Base-by-base conservation (phyloP, 2,888 invertebrate genomes). In the Lottia gigantea region DNA sequence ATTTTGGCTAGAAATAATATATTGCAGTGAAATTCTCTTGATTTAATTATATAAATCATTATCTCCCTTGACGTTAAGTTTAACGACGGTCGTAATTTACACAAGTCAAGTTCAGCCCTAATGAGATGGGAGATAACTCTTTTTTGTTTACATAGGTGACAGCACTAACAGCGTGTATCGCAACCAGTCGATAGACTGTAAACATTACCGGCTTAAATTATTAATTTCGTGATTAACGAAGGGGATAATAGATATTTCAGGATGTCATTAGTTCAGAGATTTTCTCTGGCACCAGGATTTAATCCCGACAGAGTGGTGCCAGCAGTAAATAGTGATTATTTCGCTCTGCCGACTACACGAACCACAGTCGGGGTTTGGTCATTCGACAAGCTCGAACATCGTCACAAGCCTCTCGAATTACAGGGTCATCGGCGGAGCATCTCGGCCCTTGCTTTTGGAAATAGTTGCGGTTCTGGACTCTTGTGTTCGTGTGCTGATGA, bases 401-500 rank as follows among this genome's bases (percentile, higher is more conserved):
- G 78, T 1, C 78, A 70, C 62, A 80, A 82, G 82, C 85, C 86
- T 3, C 47, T 86, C 46, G 81, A 82, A 64, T 68, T 86, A 25
- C 79, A 79, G 16, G 87, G 86, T 1, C 87, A 87, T 69, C 76
- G 80, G 11, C 78, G 79, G 67, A 71, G 78, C 55, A 77, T 86
- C 16, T 80, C 77, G 46, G 78, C 83, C 12, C 72, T 87, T 7
- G 71, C 75, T 62, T 81, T 87, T 62, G 81, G 83, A 64, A 70
- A 76, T 70, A 71, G 70, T 15, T 64, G 69, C 16, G 68, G 71
- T 8, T 81, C 84, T 8, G 80, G 77, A 55, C 71, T 81, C 12
- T 76, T 87, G 14, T 83, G 83, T 65, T 85, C 85, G 12, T 83
- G 84, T 25, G 85, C 82, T n/a, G 80, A 78, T 6, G 87, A 87